These are phyloP conservation scores for Lordiphosa collinella DNA, from an alignment of 1,140 invertebrate species.

Conservation along the genomic window DNA sequence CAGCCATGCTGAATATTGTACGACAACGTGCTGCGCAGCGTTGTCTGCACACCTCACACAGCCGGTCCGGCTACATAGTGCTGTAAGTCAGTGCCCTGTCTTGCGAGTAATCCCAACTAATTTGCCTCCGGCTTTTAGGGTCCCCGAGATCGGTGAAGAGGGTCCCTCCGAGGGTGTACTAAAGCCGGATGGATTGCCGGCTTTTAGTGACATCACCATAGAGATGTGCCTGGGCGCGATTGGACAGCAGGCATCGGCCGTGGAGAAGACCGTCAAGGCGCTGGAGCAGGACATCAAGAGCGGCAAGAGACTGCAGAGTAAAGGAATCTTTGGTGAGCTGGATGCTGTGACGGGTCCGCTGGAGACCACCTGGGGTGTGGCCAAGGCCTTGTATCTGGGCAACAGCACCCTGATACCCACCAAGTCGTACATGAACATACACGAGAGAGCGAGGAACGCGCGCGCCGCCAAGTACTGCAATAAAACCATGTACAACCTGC, in stretches of 20 bases:
- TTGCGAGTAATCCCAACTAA: not conserved
- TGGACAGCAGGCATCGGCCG: slow-evolving; percentile 89
- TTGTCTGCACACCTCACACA: slow-evolving; percentile 47
- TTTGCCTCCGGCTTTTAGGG: slow-evolving; percentile 80
- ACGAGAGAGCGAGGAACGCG: slow-evolving; percentile 85
- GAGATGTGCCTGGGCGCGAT: slow-evolving; percentile 91
- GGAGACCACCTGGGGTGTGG: slow-evolving; percentile 91
- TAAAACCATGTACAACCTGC: slow-evolving; percentile 84
- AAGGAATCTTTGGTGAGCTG: slow-evolving; percentile 87
- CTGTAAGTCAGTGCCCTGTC: slow-evolving; percentile 50
- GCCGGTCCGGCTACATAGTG: slow-evolving; percentile 67
- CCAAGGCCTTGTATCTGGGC: slow-evolving; percentile 90
- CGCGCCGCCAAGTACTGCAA: slow-evolving; percentile 85
- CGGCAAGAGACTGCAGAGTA: slow-evolving; percentile 81
- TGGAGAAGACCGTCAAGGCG: slow-evolving; percentile 87
- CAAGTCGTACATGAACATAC: slow-evolving; percentile 87
- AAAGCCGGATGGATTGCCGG: slow-evolving; percentile 86
- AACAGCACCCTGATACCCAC: slow-evolving; percentile 89
- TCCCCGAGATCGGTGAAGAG: slow-evolving; percentile 94
- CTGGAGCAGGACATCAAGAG: slow-evolving; percentile 49
- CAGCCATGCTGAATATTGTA: slow-evolving; percentile 61
- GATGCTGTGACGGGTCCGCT: slow-evolving; percentile 87
- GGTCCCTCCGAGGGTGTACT: slow-evolving; percentile 87
- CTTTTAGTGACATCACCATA: slow-evolving; percentile 89
- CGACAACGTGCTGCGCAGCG: slow-evolving; percentile 41